Evolutionary conservation across 1,140 invertebrate species (phyloP).

Genomic region (Drosophila kepulauana): DNA sequence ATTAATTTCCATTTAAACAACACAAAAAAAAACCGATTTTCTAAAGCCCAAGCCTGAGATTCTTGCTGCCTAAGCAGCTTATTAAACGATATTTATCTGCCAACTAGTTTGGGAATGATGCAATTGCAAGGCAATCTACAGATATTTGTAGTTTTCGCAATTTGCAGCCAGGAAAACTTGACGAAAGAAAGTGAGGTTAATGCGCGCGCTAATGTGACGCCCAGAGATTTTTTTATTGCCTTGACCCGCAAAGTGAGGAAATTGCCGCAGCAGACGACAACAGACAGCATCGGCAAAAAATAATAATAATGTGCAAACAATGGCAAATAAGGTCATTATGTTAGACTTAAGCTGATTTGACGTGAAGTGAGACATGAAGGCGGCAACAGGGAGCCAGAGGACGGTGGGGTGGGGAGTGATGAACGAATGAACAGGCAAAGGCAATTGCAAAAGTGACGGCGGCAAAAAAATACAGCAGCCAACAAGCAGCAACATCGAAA

Average conservation of each 20-base stretch:
- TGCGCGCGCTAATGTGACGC: slow-evolving; percentile 40
- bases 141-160: not conserved
- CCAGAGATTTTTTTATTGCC: slow-evolving; percentile 64
- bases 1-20: slow-evolving; percentile 47
- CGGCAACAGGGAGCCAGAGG: slow-evolving; percentile 13
- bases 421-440: slow-evolving; percentile 34
- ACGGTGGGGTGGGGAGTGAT: not conserved
- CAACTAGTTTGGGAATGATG: slow-evolving; percentile 36
- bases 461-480: no score
- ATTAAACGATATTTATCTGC: slow-evolving; percentile 32
- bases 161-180: slow-evolving; percentile 26
- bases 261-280: slow-evolving; percentile 42
- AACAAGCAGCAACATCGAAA: not conserved
- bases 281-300: slow-evolving; percentile 58
- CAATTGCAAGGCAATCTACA: slow-evolving; percentile 25
- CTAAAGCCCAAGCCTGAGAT: slow-evolving; percentile 32
- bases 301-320: slow-evolving; percentile 80
- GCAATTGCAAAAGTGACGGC: slow-evolving; percentile 71
- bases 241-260: slow-evolving; percentile 71
- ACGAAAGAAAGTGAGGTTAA: slow-evolving; percentile 44
- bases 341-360: slow-evolving; percentile 77
- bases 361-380: slow-evolving; percentile 22
- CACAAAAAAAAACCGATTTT: slow-evolving; percentile 28
- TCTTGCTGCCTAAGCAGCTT: slow-evolving; percentile 29
- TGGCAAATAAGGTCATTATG: slow-evolving; percentile 82